Percentiles rank a stretch among this genome's conserved stretches.
Conservation (phyloP, 2,888 invertebrate genomes). For the Volucella bombylans region DNA sequence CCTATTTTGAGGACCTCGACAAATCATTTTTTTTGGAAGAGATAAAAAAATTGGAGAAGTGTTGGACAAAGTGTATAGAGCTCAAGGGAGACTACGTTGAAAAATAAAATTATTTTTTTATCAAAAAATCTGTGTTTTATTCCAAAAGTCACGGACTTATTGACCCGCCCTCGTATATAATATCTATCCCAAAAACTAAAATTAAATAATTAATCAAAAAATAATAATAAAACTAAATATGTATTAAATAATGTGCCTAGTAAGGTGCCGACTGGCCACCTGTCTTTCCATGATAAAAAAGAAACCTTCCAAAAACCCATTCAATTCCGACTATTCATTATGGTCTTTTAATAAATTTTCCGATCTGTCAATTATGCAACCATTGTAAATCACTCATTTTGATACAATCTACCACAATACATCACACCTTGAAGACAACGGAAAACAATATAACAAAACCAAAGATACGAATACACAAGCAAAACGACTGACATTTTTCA, state of each 20-base stretch:
- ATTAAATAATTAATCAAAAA: no score
- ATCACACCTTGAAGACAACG: slow-evolving; percentile 73
- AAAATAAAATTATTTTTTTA: no score
- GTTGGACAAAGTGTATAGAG: no score
- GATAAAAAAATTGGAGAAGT: no score
- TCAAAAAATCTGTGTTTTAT: no score
- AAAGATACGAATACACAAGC: slow-evolving; percentile 51
- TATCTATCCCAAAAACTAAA: no score
- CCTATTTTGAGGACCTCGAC: no score
- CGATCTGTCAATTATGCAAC: slow-evolving; percentile 76
- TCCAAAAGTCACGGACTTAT: no score
- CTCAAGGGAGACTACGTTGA: no score
- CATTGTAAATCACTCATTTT: slow-evolving; percentile 76
- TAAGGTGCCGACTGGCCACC: slow-evolving; percentile 38
- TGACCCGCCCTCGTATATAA: no score
- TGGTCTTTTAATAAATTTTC: slow-evolving; percentile 74
- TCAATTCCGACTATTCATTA: slow-evolving; percentile 50
- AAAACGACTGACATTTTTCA: slow-evolving; percentile 36
- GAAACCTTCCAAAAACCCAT: background rate
- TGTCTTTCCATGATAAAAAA: slow-evolving; percentile 22
- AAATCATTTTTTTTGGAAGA: no score
- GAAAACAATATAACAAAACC: slow-evolving; percentile 24
- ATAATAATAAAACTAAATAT: background rate
- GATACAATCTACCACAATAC: slow-evolving; percentile 74
- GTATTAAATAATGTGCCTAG: slow-evolving; percentile 6